Base-by-base conservation (phyloP, 1,140 invertebrate genomes). In the Trinorchestia longiramus region DNA sequence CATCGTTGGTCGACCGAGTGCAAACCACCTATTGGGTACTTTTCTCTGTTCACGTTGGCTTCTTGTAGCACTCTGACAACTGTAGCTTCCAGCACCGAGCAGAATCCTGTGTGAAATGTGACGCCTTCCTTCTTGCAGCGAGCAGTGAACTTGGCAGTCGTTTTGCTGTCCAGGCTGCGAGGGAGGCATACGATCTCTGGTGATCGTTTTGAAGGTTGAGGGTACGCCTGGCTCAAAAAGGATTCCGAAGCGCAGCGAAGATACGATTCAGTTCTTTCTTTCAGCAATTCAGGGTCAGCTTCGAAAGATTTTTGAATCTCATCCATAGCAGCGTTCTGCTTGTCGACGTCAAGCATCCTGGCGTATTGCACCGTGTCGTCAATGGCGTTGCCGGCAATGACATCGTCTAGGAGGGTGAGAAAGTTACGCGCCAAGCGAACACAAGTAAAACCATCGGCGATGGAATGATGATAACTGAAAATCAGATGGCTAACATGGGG, bases 51-150 rank as follows among this genome's bases (percentile, higher is more conserved):
- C 92, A 94, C 45, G 92, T 94, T 94, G 19, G 43, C 92, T 43
- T 94, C 43, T 47, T 94, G 92, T 40, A 94, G 92, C 41, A 45
- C 19, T 47, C 43, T 45, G 3, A 94, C 92, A 15, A 94, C 43
- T n/a, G 41, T 94, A n/a, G 95, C 95, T 42, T 95, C 87, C 28
- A 95, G 3, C 57, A 62, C 95, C 36, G 44, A 77, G 40, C 95
- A 95, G 41, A 95, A 95, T 57, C 95, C 95, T 57, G 95, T 43
- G 43, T 95, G 95, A 41, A 95, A 42, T 40, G 95, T 95, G 43
- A 95, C 6, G 19, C 95, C 95, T 95, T 95, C 95, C 45, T 95
- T 77, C 87, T 95, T 95, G 87, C 95, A 95, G 42, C 95, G 95
- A n/a, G 41, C 87, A n/a, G 44, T 42, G 53, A 95, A 95, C 53